Evolutionary conservation across 1,140 invertebrate species (phyloP).

Genomic region (Lepidostoma basale): DNA sequence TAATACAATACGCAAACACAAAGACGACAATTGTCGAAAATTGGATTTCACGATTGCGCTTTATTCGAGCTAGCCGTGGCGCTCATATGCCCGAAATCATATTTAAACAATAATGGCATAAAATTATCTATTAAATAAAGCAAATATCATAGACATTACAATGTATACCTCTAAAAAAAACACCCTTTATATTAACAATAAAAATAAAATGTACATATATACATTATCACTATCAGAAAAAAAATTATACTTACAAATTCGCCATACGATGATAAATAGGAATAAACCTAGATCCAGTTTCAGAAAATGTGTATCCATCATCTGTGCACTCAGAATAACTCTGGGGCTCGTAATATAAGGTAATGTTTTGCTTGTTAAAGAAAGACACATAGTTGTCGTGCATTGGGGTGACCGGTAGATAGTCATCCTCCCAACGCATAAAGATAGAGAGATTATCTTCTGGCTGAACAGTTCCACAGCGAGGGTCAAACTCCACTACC

Average conservation of each 20-base stretch:
- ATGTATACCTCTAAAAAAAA: no score
- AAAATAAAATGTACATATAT: no score
- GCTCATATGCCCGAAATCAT: no score
- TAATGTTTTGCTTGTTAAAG: conserved; percentile 48
- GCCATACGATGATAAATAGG: conserved; percentile 53
- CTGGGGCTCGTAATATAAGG: conserved; percentile 50
- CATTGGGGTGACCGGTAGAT: not conserved
- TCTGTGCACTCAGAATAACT: conserved; percentile 32
- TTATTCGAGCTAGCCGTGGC: no score
- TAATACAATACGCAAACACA: no score
- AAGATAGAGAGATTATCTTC: conserved; percentile 92
- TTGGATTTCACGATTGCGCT: no score
- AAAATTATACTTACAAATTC: conserved; percentile 50
- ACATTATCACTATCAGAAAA: no score
- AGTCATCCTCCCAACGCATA: conserved; percentile 58
- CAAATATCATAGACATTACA: no score
- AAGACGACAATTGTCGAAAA: no score
- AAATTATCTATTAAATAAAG: no score
- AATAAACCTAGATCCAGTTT: not conserved
- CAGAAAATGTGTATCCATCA: not conserved
- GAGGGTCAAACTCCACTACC: conserved; percentile 90
- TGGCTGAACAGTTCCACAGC: conserved; percentile 90
- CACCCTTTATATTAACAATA: no score
- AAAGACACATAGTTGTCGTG: conserved; percentile 43
- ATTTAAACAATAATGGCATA: no score